phyloP scores from a whole-genome alignment of 2,113 vertebrate genomes.

The Chaetodon auriga region DNA sequence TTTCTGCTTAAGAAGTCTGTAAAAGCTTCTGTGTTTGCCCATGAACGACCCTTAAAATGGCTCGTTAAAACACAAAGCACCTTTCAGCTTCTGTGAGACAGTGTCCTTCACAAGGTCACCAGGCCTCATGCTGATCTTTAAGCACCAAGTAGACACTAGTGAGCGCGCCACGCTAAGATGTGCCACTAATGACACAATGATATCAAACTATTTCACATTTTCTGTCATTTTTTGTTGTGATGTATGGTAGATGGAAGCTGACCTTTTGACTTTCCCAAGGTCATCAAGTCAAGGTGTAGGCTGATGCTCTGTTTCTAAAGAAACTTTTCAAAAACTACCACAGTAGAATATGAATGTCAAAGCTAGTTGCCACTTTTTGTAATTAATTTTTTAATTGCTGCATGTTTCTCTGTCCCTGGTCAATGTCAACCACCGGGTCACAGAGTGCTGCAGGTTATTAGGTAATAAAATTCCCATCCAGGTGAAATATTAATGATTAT shows the following conservation, averaged over 20 bases:
- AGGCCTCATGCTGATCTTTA: not conserved
- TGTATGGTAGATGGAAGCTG: not conserved
- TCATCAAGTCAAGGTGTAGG: slow-evolving; percentile 1
- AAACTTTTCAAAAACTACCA: not conserved
- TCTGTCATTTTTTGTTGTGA: not conserved
- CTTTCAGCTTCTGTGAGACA: not conserved
- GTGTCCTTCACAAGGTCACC: slow-evolving; percentile 74
- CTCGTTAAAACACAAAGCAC: not conserved
- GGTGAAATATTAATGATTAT: slow-evolving; percentile 74
- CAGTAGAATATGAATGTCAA: not conserved
- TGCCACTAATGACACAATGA: not conserved
- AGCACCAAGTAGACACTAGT: not conserved
- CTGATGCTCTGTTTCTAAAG: not conserved
- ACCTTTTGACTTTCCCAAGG: slow-evolving; percentile 45
- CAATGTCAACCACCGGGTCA: slow-evolving; percentile 45
- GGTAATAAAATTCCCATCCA: slow-evolving; percentile 55
- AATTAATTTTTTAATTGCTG: not conserved
- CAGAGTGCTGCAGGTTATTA: slow-evolving; percentile 24
- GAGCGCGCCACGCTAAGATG: not conserved
- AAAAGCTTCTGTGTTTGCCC: not conserved
- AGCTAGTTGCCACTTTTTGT: not conserved
- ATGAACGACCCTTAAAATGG: not conserved
- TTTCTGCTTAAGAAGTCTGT: not conserved
- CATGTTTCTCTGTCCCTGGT: not conserved
- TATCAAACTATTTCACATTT: not conserved